Conservation (phyloP, 2,113 vertebrate genomes). For the Peromyscus polionotus region DNA sequence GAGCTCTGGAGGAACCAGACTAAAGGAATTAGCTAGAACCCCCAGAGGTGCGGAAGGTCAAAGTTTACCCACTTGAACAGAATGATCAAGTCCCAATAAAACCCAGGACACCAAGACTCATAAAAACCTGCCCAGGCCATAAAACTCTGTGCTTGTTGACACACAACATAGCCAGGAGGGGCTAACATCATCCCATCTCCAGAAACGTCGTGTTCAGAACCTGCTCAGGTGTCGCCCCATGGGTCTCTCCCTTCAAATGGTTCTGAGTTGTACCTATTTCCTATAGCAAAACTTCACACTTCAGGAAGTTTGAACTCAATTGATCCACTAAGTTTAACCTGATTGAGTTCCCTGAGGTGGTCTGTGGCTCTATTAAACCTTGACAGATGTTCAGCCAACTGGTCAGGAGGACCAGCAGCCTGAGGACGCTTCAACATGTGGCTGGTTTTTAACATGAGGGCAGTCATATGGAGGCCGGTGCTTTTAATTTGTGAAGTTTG, state of each 20-base stretch:
- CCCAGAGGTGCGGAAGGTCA: neutral
- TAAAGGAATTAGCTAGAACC: neutral
- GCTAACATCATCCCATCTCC: neutral
- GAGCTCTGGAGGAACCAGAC: neutral
- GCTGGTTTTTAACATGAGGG: neutral
- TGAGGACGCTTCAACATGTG: neutral
- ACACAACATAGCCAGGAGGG: neutral
- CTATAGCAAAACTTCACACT: neutral
- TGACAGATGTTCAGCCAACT: neutral
- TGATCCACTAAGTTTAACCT: too few species aligned
- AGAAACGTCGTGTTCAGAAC: neutral
- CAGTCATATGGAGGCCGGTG: neutral
- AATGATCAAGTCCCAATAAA: neutral
- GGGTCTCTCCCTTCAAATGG: neutral
- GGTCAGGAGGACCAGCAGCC: neutral
- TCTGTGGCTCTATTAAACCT: neutral
- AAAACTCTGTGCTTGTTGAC: neutral
- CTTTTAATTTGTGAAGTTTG: neutral
- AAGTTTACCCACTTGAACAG: neutral
- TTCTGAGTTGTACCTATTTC: neutral
- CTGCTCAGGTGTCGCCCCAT: neutral
- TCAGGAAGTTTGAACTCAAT: too few species aligned
- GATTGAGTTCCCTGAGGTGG: neutral
- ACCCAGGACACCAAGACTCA: neutral
- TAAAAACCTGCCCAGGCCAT: neutral